These are phyloP conservation scores for Channallabes apus DNA, from an alignment of 2,797 vertebrate genomes.

Conservation along the genomic window DNA sequence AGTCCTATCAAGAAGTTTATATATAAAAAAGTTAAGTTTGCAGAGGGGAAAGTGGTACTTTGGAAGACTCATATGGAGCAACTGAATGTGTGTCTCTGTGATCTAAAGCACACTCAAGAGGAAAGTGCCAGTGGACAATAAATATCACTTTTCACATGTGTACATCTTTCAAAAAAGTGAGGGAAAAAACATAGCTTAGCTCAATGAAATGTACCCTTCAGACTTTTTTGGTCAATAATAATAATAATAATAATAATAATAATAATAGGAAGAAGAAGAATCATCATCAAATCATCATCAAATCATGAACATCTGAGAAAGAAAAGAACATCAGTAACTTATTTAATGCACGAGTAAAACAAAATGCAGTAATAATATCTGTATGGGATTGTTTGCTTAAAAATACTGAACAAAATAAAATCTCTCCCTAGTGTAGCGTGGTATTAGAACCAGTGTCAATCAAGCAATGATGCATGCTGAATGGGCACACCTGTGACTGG, in stretches of 20 bases:
- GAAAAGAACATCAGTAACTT: neutral
- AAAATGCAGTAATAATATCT: neutral
- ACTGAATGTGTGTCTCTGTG: constrained; percentile 18
- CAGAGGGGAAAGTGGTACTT: constrained; percentile 1
- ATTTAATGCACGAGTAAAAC: neutral
- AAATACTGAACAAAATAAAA: constrained; percentile 21
- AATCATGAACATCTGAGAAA: neutral
- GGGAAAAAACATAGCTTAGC: neutral
- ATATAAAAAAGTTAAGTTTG: constrained; percentile 21
- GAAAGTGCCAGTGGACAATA: neutral
- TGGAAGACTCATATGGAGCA: constrained; percentile 23
- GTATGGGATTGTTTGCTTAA: neutral
- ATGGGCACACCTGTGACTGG: constrained; percentile 52
- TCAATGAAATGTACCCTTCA: neutral
- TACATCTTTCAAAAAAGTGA: constrained; percentile 4
- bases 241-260: neutral
- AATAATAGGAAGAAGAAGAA: neutral
- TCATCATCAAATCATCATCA: neutral
- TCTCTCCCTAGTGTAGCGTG: constrained; percentile 40
- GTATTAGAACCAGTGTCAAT: constrained; percentile 49
- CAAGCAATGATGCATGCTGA: constrained; percentile 56
- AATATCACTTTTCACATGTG: constrained; percentile 15
- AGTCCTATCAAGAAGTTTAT: constrained; percentile 25
- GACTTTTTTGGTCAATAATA: neutral
- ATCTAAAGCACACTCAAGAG: constrained; percentile 12